These are phyloP conservation scores for Callospermophilus lateralis DNA, from an alignment of 2,113 vertebrate species.

Conservation along the genomic window DNA sequence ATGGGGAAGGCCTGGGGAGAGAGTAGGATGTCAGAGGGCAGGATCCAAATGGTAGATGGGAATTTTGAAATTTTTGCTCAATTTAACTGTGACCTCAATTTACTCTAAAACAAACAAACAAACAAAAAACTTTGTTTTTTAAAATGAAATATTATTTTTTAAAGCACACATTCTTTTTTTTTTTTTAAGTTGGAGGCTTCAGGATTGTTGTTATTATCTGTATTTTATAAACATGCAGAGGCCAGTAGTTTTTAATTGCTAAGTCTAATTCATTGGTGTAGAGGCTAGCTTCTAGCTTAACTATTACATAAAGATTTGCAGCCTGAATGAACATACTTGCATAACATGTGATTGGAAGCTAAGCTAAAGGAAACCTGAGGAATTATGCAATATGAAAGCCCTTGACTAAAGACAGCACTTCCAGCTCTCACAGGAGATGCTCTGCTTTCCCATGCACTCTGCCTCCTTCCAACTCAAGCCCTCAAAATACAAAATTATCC, in stretches of 20 bases:
- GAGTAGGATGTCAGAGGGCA: no score
- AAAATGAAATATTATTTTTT: not conserved
- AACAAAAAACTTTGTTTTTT: not conserved
- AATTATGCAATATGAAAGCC: not conserved
- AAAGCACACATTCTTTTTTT: not conserved
- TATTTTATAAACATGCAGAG: not conserved
- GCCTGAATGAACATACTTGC: constrained; percentile 54
- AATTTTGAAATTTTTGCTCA: not conserved
- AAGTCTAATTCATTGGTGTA: not conserved
- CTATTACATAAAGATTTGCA: not conserved
- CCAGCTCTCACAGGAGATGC: not conserved
- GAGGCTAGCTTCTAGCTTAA: not conserved
- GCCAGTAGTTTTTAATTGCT: not conserved
- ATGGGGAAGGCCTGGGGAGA: not conserved
- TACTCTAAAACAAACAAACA: no score
- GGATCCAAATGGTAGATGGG: not conserved
- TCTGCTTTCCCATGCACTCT: not conserved
- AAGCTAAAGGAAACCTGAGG: not conserved
- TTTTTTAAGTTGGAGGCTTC: not conserved
- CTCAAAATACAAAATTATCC: not conserved
- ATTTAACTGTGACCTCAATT: not conserved
- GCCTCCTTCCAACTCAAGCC: not conserved
- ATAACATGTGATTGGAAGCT: not conserved
- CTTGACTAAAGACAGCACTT: not conserved
- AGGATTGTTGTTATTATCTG: not conserved